These are phyloP conservation scores for Drosophila anomelani DNA, from an alignment of 2,888 invertebrate species.

Conservation along the genomic window DNA sequence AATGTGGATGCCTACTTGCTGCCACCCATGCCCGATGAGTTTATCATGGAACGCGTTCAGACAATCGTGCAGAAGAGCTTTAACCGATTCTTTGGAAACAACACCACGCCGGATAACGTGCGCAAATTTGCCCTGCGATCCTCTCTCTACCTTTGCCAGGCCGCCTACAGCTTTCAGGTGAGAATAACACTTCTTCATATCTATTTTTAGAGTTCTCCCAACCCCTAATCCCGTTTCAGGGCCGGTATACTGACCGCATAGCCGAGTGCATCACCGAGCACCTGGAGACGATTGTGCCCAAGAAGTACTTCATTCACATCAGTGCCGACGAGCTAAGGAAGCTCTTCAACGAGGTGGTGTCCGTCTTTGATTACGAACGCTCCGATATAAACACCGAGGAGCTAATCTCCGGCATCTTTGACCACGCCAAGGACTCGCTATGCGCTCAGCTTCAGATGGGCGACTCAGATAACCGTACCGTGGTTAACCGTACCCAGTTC, in stretches of 20 bases:
- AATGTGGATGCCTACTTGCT: constrained; percentile 72
- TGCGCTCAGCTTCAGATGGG: constrained; percentile 41
- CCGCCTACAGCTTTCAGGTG: constrained; percentile 80
- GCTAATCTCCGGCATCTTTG: constrained; percentile 77
- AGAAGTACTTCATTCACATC: constrained; percentile 80
- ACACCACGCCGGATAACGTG: constrained; percentile 74
- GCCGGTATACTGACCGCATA: constrained; percentile 79
- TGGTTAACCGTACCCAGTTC: constrained; percentile 78
- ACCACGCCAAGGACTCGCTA: constrained; percentile 72
- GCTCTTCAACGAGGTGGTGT: constrained; percentile 80
- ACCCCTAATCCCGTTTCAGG: constrained; percentile 63
- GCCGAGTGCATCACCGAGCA: constrained; percentile 80
- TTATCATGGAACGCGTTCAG: constrained; percentile 80
- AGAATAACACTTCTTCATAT: too few relatives aligned
- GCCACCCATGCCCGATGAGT: constrained; percentile 79
- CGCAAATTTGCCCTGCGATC: constrained; percentile 80
- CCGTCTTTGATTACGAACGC: constrained; percentile 79
- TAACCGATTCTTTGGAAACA: constrained; percentile 68
- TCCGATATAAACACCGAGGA: constrained; percentile 80
- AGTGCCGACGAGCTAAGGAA: constrained; percentile 74
- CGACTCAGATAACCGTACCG: constrained; percentile 39
- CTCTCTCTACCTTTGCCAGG: constrained; percentile 81
- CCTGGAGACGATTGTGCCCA: constrained; percentile 80
- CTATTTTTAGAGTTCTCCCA: not conserved
- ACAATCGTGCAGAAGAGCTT: constrained; percentile 81